A percentile compares a stretch with the other conserved stretches of the same genome.
phyloP scores from a whole-genome alignment of 2,888 invertebrate species.

The Ceraclea dissimilis region DNA sequence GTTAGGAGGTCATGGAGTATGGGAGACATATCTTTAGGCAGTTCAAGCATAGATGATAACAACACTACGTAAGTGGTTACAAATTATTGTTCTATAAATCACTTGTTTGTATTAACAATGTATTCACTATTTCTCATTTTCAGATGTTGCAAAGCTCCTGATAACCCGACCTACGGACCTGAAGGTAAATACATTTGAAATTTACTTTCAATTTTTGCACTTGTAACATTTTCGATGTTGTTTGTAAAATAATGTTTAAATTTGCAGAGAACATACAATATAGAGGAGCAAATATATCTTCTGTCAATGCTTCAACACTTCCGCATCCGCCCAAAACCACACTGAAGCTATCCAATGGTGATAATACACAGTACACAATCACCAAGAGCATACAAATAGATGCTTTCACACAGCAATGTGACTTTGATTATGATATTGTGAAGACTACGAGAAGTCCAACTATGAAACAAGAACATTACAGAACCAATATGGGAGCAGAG shows the following conservation, averaged over 20 bases:
- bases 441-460: constrained; percentile 10
- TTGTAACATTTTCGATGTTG: background rate
- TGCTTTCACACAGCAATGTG: constrained; percentile 19
- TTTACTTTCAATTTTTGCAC: background rate
- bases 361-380: constrained; percentile 15
- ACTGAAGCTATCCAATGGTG: constrained; percentile 9
- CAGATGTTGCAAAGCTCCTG: constrained; percentile 19
- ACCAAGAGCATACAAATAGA: constrained; percentile 22
- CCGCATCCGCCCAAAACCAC: constrained; percentile 18
- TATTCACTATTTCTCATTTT: constrained; percentile 8
- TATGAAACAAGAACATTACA: constrained; percentile 9
- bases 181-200: constrained; percentile 11
- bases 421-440: constrained; percentile 18
- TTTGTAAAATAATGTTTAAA: background rate
- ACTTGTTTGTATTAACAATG: background rate
- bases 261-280: constrained; percentile 12
- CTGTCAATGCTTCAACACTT: constrained; percentile 16
- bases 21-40: constrained; percentile 24
- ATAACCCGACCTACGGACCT: constrained; percentile 13
- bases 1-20: constrained; percentile 24
- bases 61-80: constrained; percentile 10
- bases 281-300: constrained; percentile 6
- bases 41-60: constrained; percentile 24
- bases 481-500: background rate
- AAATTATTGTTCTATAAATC: background rate